A percentile compares a stretch with the other conserved stretches of the same genome.
Evolutionary conservation across 2,113 vertebrate genomes (phyloP).

Genomic region (Carassius gibelio): DNA sequence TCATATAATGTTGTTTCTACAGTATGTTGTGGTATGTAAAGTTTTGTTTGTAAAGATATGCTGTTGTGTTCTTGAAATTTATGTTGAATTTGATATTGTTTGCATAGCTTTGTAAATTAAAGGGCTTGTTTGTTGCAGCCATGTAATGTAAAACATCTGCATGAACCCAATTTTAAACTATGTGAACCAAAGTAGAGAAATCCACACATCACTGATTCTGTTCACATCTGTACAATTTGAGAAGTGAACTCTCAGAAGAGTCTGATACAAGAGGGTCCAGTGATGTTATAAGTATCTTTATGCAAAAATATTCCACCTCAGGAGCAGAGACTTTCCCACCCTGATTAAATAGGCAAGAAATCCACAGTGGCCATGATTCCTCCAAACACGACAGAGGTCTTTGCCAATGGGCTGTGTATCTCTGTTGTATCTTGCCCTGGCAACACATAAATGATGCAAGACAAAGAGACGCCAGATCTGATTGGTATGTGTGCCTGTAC

Average conservation of each 20-base stretch:
- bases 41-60: too few relatives aligned
- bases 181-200: background rate
- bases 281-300: constrained; percentile 37
- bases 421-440: constrained; percentile 58
- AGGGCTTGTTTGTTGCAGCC: background rate
- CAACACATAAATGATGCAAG: constrained; percentile 73
- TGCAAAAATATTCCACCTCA: constrained; percentile 58
- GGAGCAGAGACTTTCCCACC: constrained; percentile 48
- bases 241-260: constrained; percentile 8
- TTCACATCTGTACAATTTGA: background rate
- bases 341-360: constrained; percentile 58
- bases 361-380: constrained; percentile 45
- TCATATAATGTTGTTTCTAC: too few relatives aligned
- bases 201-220: background rate
- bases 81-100: background rate
- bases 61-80: background rate
- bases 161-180: background rate
- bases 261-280: constrained; percentile 23
- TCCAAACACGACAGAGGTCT: constrained; percentile 38
- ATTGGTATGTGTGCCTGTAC: constrained; percentile 58
- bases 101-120: background rate
- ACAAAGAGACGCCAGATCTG: constrained; percentile 63
- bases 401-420: constrained; percentile 45
- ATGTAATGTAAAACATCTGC: background rate
- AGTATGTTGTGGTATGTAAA: too few relatives aligned